Percentiles rank a stretch among this genome's conserved stretches.
These are phyloP conservation scores for Galbula dea DNA, from an alignment of 2,113 vertebrate genomes.

Conservation along the genomic window DNA sequence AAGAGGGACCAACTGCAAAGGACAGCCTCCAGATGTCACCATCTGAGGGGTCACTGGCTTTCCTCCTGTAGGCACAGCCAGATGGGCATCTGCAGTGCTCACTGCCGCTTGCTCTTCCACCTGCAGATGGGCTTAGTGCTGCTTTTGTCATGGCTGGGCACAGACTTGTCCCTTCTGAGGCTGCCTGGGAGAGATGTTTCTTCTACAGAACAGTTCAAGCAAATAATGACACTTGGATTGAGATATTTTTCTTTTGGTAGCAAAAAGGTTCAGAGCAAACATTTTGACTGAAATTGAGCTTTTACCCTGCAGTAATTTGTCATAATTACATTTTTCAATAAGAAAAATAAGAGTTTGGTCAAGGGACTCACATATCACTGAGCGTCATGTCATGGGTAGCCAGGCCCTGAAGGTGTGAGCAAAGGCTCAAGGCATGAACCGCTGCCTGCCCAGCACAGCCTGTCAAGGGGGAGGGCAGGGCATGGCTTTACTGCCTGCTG, in stretches of 20 bases:
- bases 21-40: not conserved
- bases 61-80: not conserved
- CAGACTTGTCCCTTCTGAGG: fast-evolving
- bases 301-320: not conserved
- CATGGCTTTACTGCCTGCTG: not conserved
- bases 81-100: fast-evolving
- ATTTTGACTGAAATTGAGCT: constrained; percentile 30
- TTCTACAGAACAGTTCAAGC: not conserved
- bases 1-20: fast-evolving
- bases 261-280: not conserved
- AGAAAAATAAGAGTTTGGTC: not conserved
- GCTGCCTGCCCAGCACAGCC: not conserved
- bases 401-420: not conserved
- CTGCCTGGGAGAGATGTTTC: not conserved
- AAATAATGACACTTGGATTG: not conserved
- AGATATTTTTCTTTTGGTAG: not conserved
- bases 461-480: not conserved
- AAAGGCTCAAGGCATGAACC: not conserved
- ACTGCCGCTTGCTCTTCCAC: fast-evolving
- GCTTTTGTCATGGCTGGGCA: not conserved
- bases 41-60: not conserved
- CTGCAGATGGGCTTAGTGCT: not conserved
- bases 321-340: not conserved
- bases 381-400: not conserved
- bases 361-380: not conserved